Evolutionary conservation across 2,113 vertebrate species (phyloP).

Genomic region (Murina feae): DNA sequence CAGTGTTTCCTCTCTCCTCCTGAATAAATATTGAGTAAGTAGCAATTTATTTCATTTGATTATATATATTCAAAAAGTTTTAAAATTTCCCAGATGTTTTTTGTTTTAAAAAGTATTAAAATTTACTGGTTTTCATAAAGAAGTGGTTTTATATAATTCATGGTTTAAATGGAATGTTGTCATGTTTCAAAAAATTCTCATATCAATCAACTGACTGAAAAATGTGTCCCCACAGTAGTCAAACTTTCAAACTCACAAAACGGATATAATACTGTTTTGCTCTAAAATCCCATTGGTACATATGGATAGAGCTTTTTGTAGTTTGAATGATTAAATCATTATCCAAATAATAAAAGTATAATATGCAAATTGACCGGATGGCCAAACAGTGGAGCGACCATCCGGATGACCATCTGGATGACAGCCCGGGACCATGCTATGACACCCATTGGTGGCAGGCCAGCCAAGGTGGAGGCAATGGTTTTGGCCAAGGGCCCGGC

Average conservation of each 20-base stretch:
- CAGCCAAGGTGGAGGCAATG: no score
- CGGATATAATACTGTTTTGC: background rate
- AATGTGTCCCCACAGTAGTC: background rate
- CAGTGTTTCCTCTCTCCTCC: background rate
- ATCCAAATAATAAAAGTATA: background rate
- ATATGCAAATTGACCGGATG: no score
- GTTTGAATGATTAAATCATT: constrained; percentile 34
- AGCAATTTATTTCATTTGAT: constrained; percentile 40
- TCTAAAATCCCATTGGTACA: background rate
- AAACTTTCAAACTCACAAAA: constrained; percentile 38
- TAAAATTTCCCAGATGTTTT: background rate
- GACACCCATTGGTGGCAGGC: no score
- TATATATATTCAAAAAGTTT: background rate
- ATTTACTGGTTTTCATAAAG: constrained; percentile 8
- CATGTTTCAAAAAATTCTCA: background rate
- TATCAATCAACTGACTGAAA: constrained; percentile 26
- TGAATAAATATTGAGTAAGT: constrained; percentile 3
- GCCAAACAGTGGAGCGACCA: no score
- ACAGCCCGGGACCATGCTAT: no score
- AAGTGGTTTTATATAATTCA: background rate
- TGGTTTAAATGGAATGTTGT: background rate
- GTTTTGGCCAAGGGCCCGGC: no score
- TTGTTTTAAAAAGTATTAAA: constrained; percentile 31
- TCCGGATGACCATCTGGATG: no score
- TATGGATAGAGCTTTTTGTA: background rate